Percentiles rank a stretch among this genome's conserved stretches.
phyloP scores from a whole-genome alignment of 2,113 vertebrate species.

The Herpetotheres cachinnans region DNA sequence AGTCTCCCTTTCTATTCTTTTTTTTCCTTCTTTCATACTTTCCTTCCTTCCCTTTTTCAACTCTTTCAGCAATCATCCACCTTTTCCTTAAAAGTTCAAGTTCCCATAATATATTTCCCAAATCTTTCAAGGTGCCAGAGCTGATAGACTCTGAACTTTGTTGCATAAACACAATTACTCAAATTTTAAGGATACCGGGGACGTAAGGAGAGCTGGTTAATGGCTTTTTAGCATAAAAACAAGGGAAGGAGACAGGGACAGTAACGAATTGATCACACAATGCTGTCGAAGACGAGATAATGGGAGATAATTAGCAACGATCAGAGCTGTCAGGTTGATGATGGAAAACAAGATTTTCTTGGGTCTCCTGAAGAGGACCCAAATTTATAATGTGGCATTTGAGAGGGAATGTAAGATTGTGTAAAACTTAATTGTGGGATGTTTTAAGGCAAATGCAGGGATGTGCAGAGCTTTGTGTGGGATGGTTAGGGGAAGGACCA shows the following conservation, averaged over 20 bases:
- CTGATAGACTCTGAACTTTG: neutral
- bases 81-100: neutral
- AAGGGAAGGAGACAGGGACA: neutral
- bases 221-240: neutral
- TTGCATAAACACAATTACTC: neutral
- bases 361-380: neutral
- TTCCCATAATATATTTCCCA: neutral
- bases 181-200: neutral
- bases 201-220: neutral
- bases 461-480: neutral
- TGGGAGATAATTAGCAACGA: neutral
- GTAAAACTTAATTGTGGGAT: neutral
- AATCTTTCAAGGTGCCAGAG: neutral
- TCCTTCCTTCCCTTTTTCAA: neutral
- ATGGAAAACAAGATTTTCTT: neutral
- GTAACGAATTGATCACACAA: neutral
- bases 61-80: neutral
- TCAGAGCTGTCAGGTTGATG: neutral
- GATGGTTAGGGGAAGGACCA: no score
- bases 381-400: no score
- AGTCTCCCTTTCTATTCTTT: neutral
- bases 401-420: neutral
- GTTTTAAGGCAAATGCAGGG: neutral
- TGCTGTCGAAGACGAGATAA: fast-evolving
- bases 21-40: neutral